Evolutionary conservation across 2,888 invertebrate species (phyloP), one percentile per base, ranked within the genome.

Genomic region (Orthosia gracilis): DNA sequence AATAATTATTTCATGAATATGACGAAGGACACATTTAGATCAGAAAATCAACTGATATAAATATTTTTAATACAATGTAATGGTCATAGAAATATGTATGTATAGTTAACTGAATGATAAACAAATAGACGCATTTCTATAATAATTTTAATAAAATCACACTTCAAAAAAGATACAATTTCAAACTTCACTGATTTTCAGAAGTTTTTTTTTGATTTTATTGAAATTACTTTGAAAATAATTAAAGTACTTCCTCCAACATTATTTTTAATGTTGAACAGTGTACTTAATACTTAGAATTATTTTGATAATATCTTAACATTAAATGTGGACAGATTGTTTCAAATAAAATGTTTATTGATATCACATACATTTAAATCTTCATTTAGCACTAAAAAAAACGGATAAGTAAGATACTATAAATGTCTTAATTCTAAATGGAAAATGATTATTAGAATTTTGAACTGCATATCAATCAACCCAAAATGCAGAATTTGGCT

Each of bases 261-360:
- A 87, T 80, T 74, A 69, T 67, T 73, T 73, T 57, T 15, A 77
- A 78, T 75, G 80, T 78, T 82, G 80, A 83, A 83, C 72, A 87
- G 82, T 79, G 69, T 79, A 83, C 76, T 79, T 82, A 86, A 85
- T 87, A 87, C 86, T 87, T 89, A 86, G 78, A 83, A 83, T 84
- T 84, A 86, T 79, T 80, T 84, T 87, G 81, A 86, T 88, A 87
- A 85, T 82, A 83, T 80, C 84, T 85, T 86, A 87, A 80, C 73
- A 77, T 87, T 89, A 90, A 57, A 87, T 91, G 94, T 93, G 94
- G 94, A 94, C 94, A 93, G 93, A 93, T 90, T 94, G 91, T 91
- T 93, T 93, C 90, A 90, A 92, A 93, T 92, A 91, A 92, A 93
- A 92, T 88, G 89, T 90, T 89, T 86, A 91, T 85, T 89, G 89